These are phyloP conservation scores for Enhydra lutris DNA, from an alignment of 2,113 vertebrate species.

Conservation along the genomic window DNA sequence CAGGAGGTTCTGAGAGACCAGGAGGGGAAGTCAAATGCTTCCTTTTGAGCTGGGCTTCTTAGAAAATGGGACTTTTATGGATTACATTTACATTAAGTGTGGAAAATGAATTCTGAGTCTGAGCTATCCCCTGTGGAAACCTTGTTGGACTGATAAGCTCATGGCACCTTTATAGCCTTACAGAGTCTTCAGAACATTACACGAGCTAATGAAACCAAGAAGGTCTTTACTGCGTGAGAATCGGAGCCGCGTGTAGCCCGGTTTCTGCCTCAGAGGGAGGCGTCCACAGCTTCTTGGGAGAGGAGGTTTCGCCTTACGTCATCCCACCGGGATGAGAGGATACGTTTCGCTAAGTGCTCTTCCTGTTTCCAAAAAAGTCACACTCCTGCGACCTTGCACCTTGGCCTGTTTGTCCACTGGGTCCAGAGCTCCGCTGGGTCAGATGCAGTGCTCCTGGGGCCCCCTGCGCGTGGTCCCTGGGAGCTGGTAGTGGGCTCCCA, in stretches of 20 bases:
- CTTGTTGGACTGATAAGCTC: slow-evolving; percentile 78
- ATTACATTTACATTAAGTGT: slow-evolving; percentile 70
- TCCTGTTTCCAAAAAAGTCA: slow-evolving; percentile 56
- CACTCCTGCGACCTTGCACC: neutral
- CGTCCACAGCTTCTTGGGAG: neutral
- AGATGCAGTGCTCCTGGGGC: neutral
- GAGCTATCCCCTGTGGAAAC: slow-evolving; percentile 76
- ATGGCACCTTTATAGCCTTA: slow-evolving; percentile 83
- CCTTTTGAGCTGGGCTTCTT: slow-evolving; percentile 58
- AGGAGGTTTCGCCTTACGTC: slow-evolving; percentile 47
- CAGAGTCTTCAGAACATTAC: slow-evolving; percentile 83
- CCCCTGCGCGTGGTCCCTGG: rapidly evolving
- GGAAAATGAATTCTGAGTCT: slow-evolving; percentile 75
- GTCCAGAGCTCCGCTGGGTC: neutral
- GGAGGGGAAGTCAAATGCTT: slow-evolving; percentile 46
- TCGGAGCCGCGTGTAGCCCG: rapidly evolving
- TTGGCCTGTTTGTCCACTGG: neutral
- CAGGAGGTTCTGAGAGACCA: slow-evolving; percentile 38
- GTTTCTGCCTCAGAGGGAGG: slow-evolving; percentile 11
- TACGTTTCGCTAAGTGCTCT: slow-evolving; percentile 72
- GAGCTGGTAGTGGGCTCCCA: neutral
- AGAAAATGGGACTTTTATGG: slow-evolving; percentile 64
- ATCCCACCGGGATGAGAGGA: slow-evolving; percentile 63
- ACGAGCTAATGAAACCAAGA: slow-evolving; percentile 72
- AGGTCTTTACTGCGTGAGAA: slow-evolving; percentile 51